Conservation (phyloP, 2,797 vertebrate species). For the Chanos chanos region DNA sequence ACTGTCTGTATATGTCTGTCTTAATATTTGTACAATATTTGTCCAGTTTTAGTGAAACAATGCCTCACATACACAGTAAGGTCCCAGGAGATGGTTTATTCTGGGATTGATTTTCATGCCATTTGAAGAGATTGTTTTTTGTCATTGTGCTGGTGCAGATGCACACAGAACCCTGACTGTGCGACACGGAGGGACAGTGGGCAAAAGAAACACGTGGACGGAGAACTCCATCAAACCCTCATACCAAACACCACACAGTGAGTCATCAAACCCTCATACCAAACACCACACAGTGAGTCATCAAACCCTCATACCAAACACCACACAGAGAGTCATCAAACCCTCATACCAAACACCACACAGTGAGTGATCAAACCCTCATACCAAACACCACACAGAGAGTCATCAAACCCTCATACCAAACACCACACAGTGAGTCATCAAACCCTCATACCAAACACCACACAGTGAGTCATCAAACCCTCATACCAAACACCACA, state of each 20-base stretch:
- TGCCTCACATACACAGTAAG: not conserved
- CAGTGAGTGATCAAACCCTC: conserved; percentile 27
- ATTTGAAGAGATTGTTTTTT: not conserved
- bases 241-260: conserved; percentile 32
- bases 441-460: not conserved
- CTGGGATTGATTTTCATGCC: not conserved
- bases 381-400: no score
- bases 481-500: no score
- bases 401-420: no score
- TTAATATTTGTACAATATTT: no score
- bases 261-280: conserved; percentile 19
- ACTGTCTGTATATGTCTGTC: no score
- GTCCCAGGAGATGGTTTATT: not conserved
- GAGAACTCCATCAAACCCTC: conserved; percentile 16
- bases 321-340: not conserved
- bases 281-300: no score
- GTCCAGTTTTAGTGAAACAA: no score
- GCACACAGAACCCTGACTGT: conserved; percentile 43
- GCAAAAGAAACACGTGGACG: conserved; percentile 34
- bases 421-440: not conserved
- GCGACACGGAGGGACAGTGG: conserved; percentile 29
- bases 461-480: conserved; percentile 31
- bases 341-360: not conserved
- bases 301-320: no score
- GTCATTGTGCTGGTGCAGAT: conserved; percentile 26